Percentiles rank a stretch among this genome's conserved stretches.
phyloP scores from a whole-genome alignment of 2,797 vertebrate genomes.

The Sarcoramphus papa region DNA sequence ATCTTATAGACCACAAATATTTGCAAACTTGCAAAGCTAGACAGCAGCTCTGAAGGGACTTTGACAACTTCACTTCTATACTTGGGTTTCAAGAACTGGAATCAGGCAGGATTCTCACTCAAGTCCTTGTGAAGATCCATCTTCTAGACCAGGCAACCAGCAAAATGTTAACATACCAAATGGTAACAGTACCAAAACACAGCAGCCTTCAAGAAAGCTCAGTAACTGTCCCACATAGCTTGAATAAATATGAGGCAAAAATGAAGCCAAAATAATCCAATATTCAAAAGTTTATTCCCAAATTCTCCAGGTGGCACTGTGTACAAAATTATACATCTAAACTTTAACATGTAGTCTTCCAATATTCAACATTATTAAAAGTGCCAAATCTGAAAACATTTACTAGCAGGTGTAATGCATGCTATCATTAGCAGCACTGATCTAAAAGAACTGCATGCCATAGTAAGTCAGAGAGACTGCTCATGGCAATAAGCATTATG shows the following conservation, averaged over 20 bases:
- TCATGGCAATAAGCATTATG: not conserved
- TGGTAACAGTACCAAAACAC: not conserved
- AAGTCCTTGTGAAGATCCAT: not conserved
- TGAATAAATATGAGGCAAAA: not conserved
- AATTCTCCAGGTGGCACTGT: constrained; percentile 66
- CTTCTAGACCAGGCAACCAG: not conserved
- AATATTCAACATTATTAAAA: not conserved
- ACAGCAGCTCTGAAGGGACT: not conserved
- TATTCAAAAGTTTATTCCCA: constrained; percentile 48
- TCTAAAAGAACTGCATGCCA: not conserved
- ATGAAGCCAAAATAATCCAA: not conserved
- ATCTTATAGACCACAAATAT: not conserved
- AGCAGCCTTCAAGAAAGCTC: not conserved
- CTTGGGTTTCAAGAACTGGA: not conserved
- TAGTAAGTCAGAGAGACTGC: not conserved
- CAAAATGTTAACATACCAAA: not conserved
- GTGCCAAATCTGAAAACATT: constrained; percentile 14
- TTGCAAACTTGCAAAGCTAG: not conserved
- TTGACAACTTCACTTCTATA: not conserved
- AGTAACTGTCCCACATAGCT: not conserved
- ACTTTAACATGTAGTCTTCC: constrained; percentile 13
- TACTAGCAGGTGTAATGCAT: not conserved
- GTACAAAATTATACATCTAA: constrained; percentile 59
- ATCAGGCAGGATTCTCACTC: not conserved
- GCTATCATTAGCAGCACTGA: not conserved